Conservation (phyloP, 2,797 vertebrate species). For the Enteromius thamalakanensis region DNA sequence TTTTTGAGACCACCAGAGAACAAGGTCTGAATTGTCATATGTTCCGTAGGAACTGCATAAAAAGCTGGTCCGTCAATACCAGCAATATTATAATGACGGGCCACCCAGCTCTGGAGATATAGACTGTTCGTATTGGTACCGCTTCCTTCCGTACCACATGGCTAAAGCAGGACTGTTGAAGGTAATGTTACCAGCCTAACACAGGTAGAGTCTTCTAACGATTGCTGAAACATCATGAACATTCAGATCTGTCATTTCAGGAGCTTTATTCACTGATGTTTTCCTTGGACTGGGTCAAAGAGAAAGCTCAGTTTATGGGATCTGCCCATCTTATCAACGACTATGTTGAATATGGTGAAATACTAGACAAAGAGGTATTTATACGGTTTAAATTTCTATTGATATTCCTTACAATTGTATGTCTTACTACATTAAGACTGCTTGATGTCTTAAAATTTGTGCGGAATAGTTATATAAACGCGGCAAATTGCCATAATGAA, state of each 20-base stretch:
- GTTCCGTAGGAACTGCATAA: conserved; percentile 82
- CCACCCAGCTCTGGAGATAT: conserved; percentile 80
- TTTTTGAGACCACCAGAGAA: neutral
- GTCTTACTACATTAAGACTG: neutral
- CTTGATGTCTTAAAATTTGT: neutral
- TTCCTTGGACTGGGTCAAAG: conserved; percentile 94
- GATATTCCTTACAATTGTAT: neutral
- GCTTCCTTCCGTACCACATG: conserved; percentile 92
- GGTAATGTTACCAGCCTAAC: conserved; percentile 71
- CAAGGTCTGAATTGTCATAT: conserved; percentile 52
- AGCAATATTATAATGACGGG: conserved; percentile 75
- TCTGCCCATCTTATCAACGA: conserved; percentile 94
- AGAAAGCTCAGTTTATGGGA: conserved; percentile 88
- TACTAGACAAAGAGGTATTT: conserved; percentile 91
- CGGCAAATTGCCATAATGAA: neutral
- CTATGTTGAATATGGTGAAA: conserved; percentile 86
- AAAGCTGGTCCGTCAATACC: conserved; percentile 90
- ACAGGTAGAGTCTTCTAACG: neutral
- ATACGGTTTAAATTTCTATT: neutral
- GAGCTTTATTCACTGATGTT: conserved; percentile 91
- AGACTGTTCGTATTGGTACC: conserved; percentile 92
- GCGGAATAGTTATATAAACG: neutral
- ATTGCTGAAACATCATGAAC: neutral
- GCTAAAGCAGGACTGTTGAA: conserved; percentile 86
- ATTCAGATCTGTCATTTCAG: conserved; percentile 64